Percentiles rank a stretch among this genome's conserved stretches.
Evolutionary conservation across 92 coral and sea anemone genomes (phyloP).

Genomic region (Nematostella vectensis): DNA sequence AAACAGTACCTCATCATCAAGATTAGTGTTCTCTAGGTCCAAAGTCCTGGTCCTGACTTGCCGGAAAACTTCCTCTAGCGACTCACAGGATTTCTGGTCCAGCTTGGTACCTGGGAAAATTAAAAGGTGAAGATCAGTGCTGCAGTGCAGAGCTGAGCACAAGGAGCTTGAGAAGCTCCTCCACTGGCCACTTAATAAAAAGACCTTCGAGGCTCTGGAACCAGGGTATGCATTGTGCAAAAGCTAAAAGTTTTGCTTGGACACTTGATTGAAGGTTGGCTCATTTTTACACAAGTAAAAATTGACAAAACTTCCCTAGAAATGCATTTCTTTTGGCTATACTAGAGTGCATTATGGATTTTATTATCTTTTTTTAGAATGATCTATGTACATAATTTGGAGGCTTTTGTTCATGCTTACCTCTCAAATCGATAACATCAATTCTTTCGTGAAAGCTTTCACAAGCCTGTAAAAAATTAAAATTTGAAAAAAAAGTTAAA

Average conservation of each 20-base stretch:
- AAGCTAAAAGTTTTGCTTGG: background rate
- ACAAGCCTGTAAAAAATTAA: conserved; percentile 67
- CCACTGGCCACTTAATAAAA: background rate
- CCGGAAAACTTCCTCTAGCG: conserved; percentile 83
- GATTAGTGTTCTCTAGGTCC: conserved; percentile 87
- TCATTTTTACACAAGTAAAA: no score
- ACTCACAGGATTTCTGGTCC: conserved; percentile 73
- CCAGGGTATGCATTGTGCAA: background rate
- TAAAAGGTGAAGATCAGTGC: background rate
- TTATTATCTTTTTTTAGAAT: no score
- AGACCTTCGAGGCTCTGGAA: no score
- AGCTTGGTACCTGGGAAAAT: conserved; percentile 62
- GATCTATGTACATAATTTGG: no score
- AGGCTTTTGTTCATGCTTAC: no score
- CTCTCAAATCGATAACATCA: conserved; percentile 85
- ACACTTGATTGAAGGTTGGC: background rate
- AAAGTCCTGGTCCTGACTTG: conserved; percentile 79
- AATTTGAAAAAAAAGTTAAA: no score
- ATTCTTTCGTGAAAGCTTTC: conserved; percentile 68
- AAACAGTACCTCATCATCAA: conserved; percentile 92
- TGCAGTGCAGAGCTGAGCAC: background rate
- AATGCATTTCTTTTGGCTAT: no score
- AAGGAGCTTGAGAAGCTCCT: no score
- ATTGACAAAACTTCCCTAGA: no score
- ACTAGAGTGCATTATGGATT: no score